phyloP scores from a whole-genome alignment of 2,888 invertebrate genomes.

The Apotomis capreana region DNA sequence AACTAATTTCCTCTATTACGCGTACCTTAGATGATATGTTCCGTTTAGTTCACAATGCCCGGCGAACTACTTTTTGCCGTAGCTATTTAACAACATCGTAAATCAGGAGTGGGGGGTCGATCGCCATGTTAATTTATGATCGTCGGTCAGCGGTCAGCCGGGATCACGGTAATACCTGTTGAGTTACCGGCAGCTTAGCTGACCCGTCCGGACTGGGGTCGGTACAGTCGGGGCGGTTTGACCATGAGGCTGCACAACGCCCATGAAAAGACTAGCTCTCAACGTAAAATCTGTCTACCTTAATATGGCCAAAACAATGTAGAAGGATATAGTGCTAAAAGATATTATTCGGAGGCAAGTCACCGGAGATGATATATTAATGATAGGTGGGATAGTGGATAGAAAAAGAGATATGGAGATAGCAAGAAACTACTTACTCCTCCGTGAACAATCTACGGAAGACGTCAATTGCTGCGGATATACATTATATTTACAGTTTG shows the following conservation, averaged over 20 bases:
- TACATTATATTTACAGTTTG: no score
- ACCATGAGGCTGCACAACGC: not conserved
- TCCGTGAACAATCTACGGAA: no score
- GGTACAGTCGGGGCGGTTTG: not conserved
- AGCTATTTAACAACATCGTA: slow-evolving; percentile 16
- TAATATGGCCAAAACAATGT: no score
- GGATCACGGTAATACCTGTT: slow-evolving; percentile 79
- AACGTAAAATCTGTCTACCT: not conserved
- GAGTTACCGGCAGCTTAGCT: slow-evolving; percentile 72
- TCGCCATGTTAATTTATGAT: slow-evolving; percentile 68
- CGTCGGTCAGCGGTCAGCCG: slow-evolving; percentile 69
- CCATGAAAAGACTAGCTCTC: not conserved
- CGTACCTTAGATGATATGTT: not conserved
- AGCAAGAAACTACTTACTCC: no score
- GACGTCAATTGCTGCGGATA: no score
- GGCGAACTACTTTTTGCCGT: not conserved
- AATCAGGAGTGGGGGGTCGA: slow-evolving; percentile 48
- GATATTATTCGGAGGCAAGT: no score
- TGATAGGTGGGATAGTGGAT: no score
- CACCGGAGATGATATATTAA: no score
- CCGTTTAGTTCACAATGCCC: not conserved
- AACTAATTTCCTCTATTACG: no score
- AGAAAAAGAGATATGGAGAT: no score
- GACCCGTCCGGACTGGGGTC: slow-evolving; percentile 11
- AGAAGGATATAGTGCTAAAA: no score